Evolutionary conservation across 2,888 invertebrate species (phyloP).

Genomic region (Heliconius hortense): DNA sequence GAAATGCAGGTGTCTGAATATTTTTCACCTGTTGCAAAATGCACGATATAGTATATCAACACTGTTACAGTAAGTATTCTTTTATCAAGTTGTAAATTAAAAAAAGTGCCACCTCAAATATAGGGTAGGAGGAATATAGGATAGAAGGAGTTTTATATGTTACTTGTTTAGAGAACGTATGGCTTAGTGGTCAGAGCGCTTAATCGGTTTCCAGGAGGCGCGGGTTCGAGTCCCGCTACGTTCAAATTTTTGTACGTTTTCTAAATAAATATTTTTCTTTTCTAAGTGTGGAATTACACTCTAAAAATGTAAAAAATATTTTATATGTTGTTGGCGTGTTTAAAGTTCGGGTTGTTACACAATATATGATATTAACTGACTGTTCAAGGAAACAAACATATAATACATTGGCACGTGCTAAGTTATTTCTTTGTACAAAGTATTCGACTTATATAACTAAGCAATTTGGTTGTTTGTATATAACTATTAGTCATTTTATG

Average conservation of each 20-base stretch:
- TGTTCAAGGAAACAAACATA: not conserved
- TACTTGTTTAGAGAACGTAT: too few relatives aligned
- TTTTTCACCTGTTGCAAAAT: conserved; percentile 15
- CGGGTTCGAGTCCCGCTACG: too few relatives aligned
- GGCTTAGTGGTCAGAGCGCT: too few relatives aligned
- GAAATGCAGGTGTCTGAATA: not conserved
- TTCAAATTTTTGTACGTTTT: too few relatives aligned
- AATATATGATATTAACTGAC: conserved; percentile 1
- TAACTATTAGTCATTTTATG: not conserved
- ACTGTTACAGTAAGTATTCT: not conserved
- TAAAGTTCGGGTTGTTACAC: not conserved
- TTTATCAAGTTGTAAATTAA: too few relatives aligned
- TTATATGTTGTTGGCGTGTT: not conserved
- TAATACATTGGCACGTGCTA: not conserved
- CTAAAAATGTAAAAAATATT: too few relatives aligned
- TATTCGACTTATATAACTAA: not conserved
- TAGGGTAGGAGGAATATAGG: too few relatives aligned
- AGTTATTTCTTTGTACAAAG: not conserved
- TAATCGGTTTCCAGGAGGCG: too few relatives aligned
- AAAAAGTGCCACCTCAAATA: too few relatives aligned
- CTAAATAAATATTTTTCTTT: too few relatives aligned
- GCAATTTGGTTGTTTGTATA: not conserved
- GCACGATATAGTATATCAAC: not conserved
- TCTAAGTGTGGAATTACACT: too few relatives aligned
- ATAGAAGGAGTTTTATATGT: too few relatives aligned